phyloP scores from a whole-genome alignment of 35 echinoderm and acorn worm species.

The Ophioderma brevispina region DNA sequence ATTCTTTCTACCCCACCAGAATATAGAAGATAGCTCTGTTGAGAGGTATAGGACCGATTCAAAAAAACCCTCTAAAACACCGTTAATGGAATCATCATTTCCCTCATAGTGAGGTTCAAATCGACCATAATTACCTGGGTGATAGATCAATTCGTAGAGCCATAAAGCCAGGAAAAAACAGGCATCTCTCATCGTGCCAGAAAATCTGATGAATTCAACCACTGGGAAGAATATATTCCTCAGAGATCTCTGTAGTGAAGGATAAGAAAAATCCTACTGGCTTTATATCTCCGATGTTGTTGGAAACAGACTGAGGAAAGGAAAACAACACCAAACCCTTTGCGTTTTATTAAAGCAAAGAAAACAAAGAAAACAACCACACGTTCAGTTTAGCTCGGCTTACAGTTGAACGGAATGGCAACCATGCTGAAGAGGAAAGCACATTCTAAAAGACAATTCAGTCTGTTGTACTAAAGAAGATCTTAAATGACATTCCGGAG shows the following conservation, averaged over 20 bases:
- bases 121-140: background rate
- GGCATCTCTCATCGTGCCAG: background rate
- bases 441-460: background rate
- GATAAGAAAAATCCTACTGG: background rate
- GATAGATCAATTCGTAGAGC: background rate
- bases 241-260: background rate
- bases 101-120: background rate
- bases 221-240: background rate
- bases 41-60: background rate
- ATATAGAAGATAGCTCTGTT: background rate
- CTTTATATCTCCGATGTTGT: background rate
- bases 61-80: background rate
- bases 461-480: background rate
- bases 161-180: background rate
- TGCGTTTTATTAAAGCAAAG: background rate
- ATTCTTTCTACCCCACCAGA: background rate
- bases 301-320: background rate
- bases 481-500: background rate
- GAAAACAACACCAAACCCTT: background rate
- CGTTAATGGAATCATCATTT: background rate
- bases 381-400: background rate
- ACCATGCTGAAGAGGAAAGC: background rate
- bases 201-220: background rate
- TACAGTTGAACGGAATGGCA: background rate
- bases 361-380: too few relatives aligned